Percentiles rank a stretch among this genome's conserved stretches.
phyloP scores from a whole-genome alignment of 2,113 vertebrate genomes.

The Saccopteryx bilineata region DNA sequence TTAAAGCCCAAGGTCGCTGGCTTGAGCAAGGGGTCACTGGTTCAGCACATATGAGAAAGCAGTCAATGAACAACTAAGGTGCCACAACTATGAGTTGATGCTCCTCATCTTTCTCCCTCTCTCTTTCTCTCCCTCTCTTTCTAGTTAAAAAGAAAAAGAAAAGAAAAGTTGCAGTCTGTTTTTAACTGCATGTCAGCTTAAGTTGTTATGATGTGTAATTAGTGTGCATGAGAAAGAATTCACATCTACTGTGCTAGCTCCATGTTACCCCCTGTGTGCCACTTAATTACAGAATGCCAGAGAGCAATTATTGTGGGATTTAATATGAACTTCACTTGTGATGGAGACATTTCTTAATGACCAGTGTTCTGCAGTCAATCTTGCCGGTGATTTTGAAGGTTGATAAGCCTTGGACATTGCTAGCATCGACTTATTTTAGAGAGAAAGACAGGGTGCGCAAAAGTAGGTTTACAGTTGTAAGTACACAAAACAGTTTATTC shows the following conservation, averaged over 20 bases:
- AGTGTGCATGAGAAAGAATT: not conserved
- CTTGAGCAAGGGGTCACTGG: too few relatives aligned
- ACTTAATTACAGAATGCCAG: not conserved
- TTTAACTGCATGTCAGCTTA: not conserved
- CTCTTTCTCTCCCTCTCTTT: too few relatives aligned
- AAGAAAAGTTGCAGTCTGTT: not conserved
- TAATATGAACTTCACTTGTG: conserved; percentile 31
- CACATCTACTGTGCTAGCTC: not conserved
- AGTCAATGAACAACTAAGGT: too few relatives aligned
- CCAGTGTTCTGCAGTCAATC: not conserved
- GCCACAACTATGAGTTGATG: too few relatives aligned
- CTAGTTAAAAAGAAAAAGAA: too few relatives aligned
- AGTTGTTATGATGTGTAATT: not conserved
- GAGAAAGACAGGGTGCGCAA: conserved; percentile 23
- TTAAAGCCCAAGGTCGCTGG: too few relatives aligned
- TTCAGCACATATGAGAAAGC: too few relatives aligned
- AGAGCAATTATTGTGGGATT: not conserved
- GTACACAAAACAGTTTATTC: not conserved
- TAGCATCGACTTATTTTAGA: conserved; percentile 27
- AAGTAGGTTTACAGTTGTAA: not conserved
- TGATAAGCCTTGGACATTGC: conserved; percentile 52
- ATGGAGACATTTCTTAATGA: conserved; percentile 25
- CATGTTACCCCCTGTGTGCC: not conserved
- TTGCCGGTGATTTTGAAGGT: conserved; percentile 55
- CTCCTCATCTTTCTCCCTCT: too few relatives aligned